These are phyloP conservation scores for Cantharis rustica DNA, from an alignment of 2,888 invertebrate species.

Conservation along the genomic window DNA sequence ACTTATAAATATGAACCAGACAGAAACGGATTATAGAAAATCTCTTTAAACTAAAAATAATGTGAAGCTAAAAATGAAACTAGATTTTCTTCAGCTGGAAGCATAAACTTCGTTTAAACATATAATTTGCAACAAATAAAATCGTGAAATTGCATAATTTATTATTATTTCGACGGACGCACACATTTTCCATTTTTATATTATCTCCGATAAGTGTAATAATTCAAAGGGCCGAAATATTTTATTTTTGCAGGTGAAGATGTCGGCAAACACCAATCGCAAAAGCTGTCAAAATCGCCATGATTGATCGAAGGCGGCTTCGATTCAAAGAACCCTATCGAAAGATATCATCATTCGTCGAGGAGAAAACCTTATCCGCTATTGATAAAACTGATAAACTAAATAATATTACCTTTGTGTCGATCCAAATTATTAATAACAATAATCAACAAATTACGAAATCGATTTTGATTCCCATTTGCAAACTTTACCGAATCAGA, in stretches of 20 bases:
- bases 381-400: slow-evolving; percentile 22
- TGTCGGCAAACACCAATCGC: slow-evolving; percentile 51
- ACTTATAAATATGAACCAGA: slow-evolving; percentile 23
- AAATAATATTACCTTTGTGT: slow-evolving; percentile 20
- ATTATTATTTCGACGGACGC: not conserved
- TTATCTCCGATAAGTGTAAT: slow-evolving; percentile 1
- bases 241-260: slow-evolving; percentile 50
- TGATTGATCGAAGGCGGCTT: slow-evolving; percentile 51
- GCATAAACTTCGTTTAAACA: not conserved
- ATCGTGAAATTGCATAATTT: not conserved
- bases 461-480: not conserved
- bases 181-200: not conserved
- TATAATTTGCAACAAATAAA: not conserved
- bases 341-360: slow-evolving; percentile 23
- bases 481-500: not conserved
- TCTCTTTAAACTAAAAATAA: slow-evolving; percentile 28
- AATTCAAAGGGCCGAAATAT: slow-evolving; percentile 29
- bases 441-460: not conserved
- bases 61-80: slow-evolving; percentile 22
- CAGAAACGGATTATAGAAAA: slow-evolving; percentile 21
- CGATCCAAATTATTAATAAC: not conserved
- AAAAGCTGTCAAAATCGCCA: slow-evolving; percentile 47
- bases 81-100: not conserved
- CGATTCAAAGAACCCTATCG: slow-evolving; percentile 34
- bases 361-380: slow-evolving; percentile 13